Base-by-base conservation (phyloP, 2,797 vertebrate species). In the Siniperca undulata region DNA sequence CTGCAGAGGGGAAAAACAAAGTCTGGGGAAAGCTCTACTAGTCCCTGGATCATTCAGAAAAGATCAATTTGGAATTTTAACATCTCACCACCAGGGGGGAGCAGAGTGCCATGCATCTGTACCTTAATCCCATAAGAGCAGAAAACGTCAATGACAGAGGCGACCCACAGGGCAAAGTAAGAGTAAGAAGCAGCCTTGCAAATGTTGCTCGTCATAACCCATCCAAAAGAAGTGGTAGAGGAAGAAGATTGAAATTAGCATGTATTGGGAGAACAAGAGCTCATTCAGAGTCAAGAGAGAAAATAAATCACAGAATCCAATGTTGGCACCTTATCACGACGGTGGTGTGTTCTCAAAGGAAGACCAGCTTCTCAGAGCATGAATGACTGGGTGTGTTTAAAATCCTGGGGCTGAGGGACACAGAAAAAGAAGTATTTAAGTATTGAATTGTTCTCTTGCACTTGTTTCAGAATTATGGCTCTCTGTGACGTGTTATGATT, bases 351-450 rank as follows among this genome's bases (percentile, higher is more conserved):
- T 73, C 42, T 86, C 59, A 50, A 24, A 79, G 77, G 83, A 86
- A 90, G 89, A 83, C 86, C 86, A 34, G 83, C 80, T 86, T 91
- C 93, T 96, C 94, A 96, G 85, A 96, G 94, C 96, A 97, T 96
- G 94, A 99, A 99, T 9, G 98, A 99, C 91, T 99, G 98, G 73
- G 97, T 99, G 90, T 99, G 98, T 96, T 97, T 99, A 94, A 99
- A 99, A 91, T 99, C 97, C 96, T 98, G 95, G 46, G 92, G 88
- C 92, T 94, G 86, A 34, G 20, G 46, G 30, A 66, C 1, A 87
- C 11, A 85, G 5, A 84, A 20, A 72, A 70, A 70, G 1, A 53
- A 4, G 34, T 1, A 64, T 84, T 72, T 38, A 50, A 60, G n/a
- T 3, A 2, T 27, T 34, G 3, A 12, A 42, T 7, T 20, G 11